phyloP scores from a whole-genome alignment of 1,140 invertebrate genomes.

The Pomphorhynchus laevis region DNA sequence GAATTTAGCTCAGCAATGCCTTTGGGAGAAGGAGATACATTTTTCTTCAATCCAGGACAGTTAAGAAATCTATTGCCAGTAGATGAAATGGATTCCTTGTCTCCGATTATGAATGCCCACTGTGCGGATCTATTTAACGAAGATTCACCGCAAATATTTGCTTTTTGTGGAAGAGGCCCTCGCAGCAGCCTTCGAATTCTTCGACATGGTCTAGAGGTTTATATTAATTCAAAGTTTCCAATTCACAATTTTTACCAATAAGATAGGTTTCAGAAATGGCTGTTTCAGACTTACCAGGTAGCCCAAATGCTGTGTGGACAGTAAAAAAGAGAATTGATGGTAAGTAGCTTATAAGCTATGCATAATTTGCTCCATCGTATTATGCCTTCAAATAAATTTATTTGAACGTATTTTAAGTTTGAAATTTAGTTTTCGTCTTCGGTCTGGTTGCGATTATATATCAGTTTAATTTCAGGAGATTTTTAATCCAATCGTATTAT shows the following conservation, averaged over 20 bases:
- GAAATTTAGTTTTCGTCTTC: too few relatives aligned
- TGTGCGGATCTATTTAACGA: constrained; percentile 42
- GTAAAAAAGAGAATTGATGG: constrained; percentile 73
- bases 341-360: too few relatives aligned
- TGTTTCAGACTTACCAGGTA: constrained; percentile 83
- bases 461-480: too few relatives aligned
- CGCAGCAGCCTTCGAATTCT: constrained; percentile 58
- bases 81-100: constrained; percentile 81
- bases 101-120: constrained; percentile 52
- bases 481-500: too few relatives aligned
- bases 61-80: constrained; percentile 78
- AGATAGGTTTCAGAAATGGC: constrained; percentile 66
- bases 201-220: constrained; percentile 56
- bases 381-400: too few relatives aligned
- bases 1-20: constrained; percentile 94
- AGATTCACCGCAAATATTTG: constrained; percentile 86
- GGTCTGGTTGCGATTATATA: too few relatives aligned
- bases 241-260: background rate
- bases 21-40: constrained; percentile 84
- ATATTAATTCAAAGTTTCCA: background rate
- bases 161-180: constrained; percentile 65
- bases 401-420: too few relatives aligned
- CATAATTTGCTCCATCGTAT: too few relatives aligned
- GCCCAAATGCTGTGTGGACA: constrained; percentile 97
- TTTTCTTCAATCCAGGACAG: constrained; percentile 74